Base-by-base conservation (phyloP, 2,888 invertebrate species). In the Electrophaes corylata region DNA sequence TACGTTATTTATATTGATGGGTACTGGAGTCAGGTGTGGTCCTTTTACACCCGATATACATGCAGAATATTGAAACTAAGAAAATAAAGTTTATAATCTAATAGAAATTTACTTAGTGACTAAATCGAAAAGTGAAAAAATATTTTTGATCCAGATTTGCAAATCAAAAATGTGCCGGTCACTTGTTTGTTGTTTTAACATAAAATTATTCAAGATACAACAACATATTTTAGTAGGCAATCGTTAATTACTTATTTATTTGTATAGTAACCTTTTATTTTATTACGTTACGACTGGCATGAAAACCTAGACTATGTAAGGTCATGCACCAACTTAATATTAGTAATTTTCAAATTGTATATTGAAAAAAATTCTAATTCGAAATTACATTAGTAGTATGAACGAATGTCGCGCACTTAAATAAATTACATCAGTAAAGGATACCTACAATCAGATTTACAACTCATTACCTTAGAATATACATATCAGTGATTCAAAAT, bases 401-500 rank as follows among this genome's bases (percentile, higher is more conserved):
- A 48, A 39, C 20, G 44, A 44, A 44, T 41, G 51, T 48, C 60
- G 51, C 55, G 47, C 44, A 48, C 46, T 50, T 43, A 41, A 45
- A 46, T 26, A 53, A 52, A 59, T 48, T 46, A 50, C 43, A 65
- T 43, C 47, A 57, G 51, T 53, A 45, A 54, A 55, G 51, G 37
- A 23, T 4, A 23, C 19, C 26, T 20, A 50, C 52, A 45, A 8
- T 14, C 39, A 66, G 58, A 64, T 57, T 63, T 60, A 65, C 62
- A 63, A 69, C 62, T 69, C 60, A 74, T 68, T 70, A 66, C 62
- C 54, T 50, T 50, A 53, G 54, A 62, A 59, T 48, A 65, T 51
- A 57, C 57, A 62, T 61, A 60, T 58, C 56, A 61, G 67, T 69
- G 73, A 79, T 80, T 73, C 65, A 65, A 71, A 72, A 73, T 71